A percentile compares a stretch with the other conserved stretches of the same genome.
These are phyloP conservation scores for Neodiprion fabricii DNA, from an alignment of 1,140 invertebrate species.

Conservation along the genomic window DNA sequence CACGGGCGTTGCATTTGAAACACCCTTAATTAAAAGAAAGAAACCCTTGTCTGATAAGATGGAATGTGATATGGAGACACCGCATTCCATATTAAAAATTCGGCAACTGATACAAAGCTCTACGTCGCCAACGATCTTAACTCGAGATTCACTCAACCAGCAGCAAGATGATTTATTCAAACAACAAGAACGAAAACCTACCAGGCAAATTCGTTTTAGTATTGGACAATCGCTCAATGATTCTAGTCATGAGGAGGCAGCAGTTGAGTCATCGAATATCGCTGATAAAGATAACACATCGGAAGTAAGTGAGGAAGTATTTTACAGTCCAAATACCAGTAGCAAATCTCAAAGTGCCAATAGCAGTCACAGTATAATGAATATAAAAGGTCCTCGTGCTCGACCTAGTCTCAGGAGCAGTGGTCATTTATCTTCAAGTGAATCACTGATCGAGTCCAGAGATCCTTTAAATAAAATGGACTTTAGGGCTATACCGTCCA, in stretches of 20 bases:
- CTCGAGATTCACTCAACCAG: background rate
- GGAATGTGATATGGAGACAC: constrained; percentile 35
- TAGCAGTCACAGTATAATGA: constrained; percentile 27
- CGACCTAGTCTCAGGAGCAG: constrained; percentile 49
- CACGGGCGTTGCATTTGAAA: constrained; percentile 43
- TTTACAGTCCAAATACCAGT: constrained; percentile 27
- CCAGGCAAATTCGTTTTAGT: constrained; percentile 45
- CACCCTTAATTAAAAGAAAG: constrained; percentile 49
- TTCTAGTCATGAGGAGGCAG: background rate
- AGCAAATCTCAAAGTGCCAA: constrained; percentile 28
- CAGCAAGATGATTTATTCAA: constrained; percentile 9
- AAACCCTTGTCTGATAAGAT: constrained; percentile 24
- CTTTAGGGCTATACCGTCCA: background rate
- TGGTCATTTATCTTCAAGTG: constrained; percentile 14
- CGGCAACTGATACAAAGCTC: constrained; percentile 49
- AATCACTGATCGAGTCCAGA: constrained; percentile 1
- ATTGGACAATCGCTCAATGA: constrained; percentile 32
- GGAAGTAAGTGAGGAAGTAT: constrained; percentile 9
- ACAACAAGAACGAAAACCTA: constrained; percentile 32
- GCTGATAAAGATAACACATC: constrained; percentile 12
- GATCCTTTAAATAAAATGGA: background rate
- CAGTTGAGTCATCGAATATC: background rate
- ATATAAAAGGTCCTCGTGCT: constrained; percentile 38
- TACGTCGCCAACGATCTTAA: constrained; percentile 30
- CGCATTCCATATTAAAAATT: constrained; percentile 58